Evolutionary conservation across 2,888 invertebrate species (phyloP), one percentile per base, ranked within the genome.

Genomic region (Leptarthrus brevirostris): DNA sequence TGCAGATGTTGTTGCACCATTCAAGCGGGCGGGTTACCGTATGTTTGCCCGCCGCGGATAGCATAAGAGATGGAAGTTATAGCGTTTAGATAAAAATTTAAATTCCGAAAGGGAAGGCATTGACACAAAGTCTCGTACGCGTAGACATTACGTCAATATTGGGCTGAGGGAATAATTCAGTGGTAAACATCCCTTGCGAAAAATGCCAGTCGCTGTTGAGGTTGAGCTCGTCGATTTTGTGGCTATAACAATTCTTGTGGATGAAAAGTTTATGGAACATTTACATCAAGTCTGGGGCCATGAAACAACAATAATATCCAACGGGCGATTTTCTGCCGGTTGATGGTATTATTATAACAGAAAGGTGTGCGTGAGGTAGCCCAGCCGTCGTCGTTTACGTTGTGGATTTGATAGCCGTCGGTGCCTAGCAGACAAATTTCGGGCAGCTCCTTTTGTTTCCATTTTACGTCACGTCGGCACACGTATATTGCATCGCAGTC

Each of bases 371-470:
- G 8, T 40, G 40, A 40, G 40, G 6, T 40, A 40, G 40, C 4
- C n/a, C n/a, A n/a, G n/a, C n/a, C n/a, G n/a, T n/a, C 30, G 30
- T 5, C 30, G 30, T 5, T 8, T 30, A 30, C 30, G 30, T 5
- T 8, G 8, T 30, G 30, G 8, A 3, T 3, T 30, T 8, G 30
- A 30, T 30, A 30, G 8, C n/a, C 40, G 40, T 40, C 40, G n/a
- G 40, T 40, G 40, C 40, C 40, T 40, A 12, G 24, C 54, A 71
- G 54, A 71, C 71, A 71, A 71, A 71, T 71, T 71, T 71, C 71
- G 71, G n/a, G 71, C 53, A 71, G 40, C 36, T 71, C 71, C 70
- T 71, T 71, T 71, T 71, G 40, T 71, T 71, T 24, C 40, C 40
- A 54, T 71, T 71, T 36, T 36, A 69, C 34, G 22, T 54, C 71